phyloP scores from a whole-genome alignment of 2,113 vertebrate species.

The Cephalophus harveyi region DNA sequence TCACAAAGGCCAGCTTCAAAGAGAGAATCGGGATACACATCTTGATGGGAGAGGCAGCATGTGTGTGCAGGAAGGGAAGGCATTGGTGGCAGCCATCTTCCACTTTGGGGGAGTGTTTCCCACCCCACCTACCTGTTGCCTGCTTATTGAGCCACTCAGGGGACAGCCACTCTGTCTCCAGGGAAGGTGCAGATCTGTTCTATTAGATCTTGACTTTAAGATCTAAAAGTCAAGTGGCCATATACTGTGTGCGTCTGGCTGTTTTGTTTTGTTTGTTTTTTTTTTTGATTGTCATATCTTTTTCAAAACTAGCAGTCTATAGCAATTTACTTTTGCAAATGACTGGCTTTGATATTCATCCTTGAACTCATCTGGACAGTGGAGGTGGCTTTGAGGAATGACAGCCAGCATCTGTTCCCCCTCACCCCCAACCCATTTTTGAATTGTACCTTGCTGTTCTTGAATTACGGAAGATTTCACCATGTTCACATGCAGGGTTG shows the following conservation, averaged over 20 bases:
- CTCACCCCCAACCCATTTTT: background rate
- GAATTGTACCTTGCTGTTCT: background rate
- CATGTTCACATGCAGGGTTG: background rate
- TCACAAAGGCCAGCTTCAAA: background rate
- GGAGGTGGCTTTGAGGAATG: background rate
- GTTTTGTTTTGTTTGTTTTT: background rate
- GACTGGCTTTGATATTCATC: background rate
- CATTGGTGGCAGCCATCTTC: background rate
- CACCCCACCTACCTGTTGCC: background rate
- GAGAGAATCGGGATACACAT: background rate
- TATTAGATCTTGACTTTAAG: background rate
- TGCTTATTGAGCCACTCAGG: background rate
- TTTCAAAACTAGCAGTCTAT: background rate
- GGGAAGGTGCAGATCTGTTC: background rate
- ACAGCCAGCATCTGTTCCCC: background rate
- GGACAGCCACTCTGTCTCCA: background rate
- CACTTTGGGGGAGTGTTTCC: background rate
- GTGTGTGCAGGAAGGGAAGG: background rate
- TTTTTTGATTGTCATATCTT: background rate
- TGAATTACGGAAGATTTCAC: background rate
- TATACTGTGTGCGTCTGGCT: background rate
- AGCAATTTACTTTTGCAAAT: constrained; percentile 11
- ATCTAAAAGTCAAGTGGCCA: background rate
- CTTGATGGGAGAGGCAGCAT: background rate
- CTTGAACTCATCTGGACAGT: background rate